Base-by-base conservation (phyloP, 2,113 vertebrate species). In the Tragelaphus strepsiceros region DNA sequence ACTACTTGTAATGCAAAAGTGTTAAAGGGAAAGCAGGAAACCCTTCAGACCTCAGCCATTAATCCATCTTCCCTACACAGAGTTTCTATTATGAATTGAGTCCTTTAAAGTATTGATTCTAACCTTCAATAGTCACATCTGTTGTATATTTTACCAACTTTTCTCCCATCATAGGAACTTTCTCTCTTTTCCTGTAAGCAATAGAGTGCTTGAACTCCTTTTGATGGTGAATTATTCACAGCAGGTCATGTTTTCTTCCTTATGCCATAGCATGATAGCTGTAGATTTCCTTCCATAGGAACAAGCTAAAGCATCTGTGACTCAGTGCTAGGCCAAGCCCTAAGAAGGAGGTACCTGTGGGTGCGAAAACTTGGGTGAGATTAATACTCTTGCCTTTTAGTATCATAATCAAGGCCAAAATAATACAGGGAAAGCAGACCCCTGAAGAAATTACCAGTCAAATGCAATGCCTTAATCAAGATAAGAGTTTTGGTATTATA, bases 11-110 rank as follows among this genome's bases (percentile, higher is more conserved):
- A 84, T 49, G 62, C 85, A 93, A 35, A 95, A 95, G 67, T 97
- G 81, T 97, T 98, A 96, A 97, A 97, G 97, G 21, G 94, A 97
- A 96, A 96, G 90, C 51, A 78, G 88, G 80, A 1, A 16, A 95
- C 83, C 58, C 28, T 13, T 90, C 83, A 98, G 28, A 83, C 91
- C 86, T 53, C 46, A 86, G 90, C 94, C 87, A 85, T 97, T 97
- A 81, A 86, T 98, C 95, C 86, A 62, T 96, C 93, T 93, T 95
- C 67, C 93, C 74, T 91, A 64, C 0, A 0, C 9, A 78, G 62
- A 89, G 82, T 98, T 97, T 97, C 92, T 62, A n/a, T 86, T 89
- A 30, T 21, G 14, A 49, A 83, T 2, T 96, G 94, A 97, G 84
- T 95, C 59, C 30, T 98, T 98, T 97, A 96, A 95, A 86, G 67